Conservation (phyloP, 1,140 invertebrate species). For the Lethocerus indicus region DNA sequence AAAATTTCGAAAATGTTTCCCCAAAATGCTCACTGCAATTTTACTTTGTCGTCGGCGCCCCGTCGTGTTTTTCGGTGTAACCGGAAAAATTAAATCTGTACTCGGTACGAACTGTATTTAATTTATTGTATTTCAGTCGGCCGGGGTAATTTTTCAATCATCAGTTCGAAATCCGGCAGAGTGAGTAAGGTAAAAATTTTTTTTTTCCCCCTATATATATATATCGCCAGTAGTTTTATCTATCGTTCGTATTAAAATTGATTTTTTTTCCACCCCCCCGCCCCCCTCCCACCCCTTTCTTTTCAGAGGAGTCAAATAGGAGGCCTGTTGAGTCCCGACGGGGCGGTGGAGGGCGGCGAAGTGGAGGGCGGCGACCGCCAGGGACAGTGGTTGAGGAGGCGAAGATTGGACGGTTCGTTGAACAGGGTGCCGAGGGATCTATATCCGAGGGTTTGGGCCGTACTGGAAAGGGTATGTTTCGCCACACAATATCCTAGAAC, state of each 20-base stretch:
- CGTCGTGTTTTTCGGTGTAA: no score
- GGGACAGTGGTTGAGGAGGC: constrained; percentile 89
- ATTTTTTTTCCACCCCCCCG: neutral
- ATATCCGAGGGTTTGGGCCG: constrained; percentile 84
- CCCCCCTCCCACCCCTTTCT: constrained; percentile 11
- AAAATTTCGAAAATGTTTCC: no score
- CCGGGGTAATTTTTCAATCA: constrained; percentile 67
- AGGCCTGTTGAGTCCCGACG: constrained; percentile 34
- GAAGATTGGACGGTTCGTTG: constrained; percentile 87
- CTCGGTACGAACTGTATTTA: constrained; percentile 13
- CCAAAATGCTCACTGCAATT: no score
- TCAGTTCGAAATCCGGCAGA: constrained; percentile 66
- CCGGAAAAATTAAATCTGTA: no score
- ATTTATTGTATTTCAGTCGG: constrained; percentile 38
- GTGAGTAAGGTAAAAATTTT: constrained; percentile 49
- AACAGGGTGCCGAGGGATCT: constrained; percentile 94
- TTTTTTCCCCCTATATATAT: neutral
- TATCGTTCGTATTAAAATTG: neutral
- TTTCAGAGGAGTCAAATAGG: constrained; percentile 62
- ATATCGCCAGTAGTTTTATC: neutral
- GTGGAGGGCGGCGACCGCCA: constrained; percentile 63
- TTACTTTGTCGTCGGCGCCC: no score
- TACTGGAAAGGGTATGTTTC: constrained; percentile 69
- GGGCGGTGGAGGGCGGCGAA: constrained; percentile 24
- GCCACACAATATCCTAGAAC: no score